Base-by-base conservation (phyloP, 2,113 vertebrate genomes). In the Psophia crepitans region DNA sequence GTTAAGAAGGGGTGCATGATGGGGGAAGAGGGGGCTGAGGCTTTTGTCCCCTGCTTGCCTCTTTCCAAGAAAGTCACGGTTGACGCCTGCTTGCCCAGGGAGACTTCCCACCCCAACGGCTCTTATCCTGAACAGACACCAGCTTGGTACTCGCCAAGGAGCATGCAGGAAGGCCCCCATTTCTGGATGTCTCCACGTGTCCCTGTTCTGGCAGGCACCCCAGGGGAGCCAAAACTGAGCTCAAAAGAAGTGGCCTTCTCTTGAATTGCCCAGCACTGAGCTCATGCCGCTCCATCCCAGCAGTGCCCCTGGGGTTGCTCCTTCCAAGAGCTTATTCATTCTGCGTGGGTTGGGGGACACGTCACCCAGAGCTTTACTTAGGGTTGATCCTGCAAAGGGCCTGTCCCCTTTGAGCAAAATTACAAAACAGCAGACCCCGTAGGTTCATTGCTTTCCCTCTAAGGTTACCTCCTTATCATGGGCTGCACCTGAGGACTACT, bases 1-100 rank as follows among this genome's bases (percentile, higher is more conserved):
- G 94, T 96, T 96, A 83, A 74, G 75, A 93, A 93, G 41, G 51
- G 63, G 49, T 70, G 44, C 44, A 41, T 71, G 2, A 15, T 41
- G 41, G 26, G 51, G 26, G 26, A 28, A 14, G 27, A 49, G 32
- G 82, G 63, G 17, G 22, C 23, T 33, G 19, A 14, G 33, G 14
- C 12, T 86, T 83, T 78, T 78, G 39, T 35, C 33, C 39, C n/a
- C 35, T 49, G 14, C 87, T 66, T 56, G 10, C 78, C 92, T 92
- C 89, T 95, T 73, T 95, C 80, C 87, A 95, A 61, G 80, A 92
- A 96, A 87, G 51, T 81, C 84, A 95, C 0, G 0, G 15, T n/a
- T 70, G 32, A 80, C 68, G 84, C 68, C 39, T 82, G 43, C 21
- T 87, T 82, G 73, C 84, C 66, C 61, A 57, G 27, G 44, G 66